Evolutionary conservation across 2,888 invertebrate genomes (phyloP).

Genomic region (Mycalesis mineus): DNA sequence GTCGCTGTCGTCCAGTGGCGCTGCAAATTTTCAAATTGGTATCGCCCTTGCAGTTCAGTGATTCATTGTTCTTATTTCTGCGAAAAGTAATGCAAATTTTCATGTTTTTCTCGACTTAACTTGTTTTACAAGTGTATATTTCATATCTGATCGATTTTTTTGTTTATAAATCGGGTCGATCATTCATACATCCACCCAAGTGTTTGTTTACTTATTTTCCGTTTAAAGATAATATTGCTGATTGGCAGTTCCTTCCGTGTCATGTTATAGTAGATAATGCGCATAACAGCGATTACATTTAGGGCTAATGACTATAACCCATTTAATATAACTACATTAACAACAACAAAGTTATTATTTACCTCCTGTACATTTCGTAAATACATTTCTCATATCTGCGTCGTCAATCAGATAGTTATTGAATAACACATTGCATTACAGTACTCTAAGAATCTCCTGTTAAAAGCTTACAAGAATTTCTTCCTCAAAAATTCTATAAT

Average conservation of each 20-base stretch:
- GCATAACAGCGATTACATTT: neutral
- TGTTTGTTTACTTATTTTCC: slow-evolving; percentile 65
- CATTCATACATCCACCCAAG: slow-evolving; percentile 44
- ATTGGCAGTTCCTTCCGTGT: slow-evolving; percentile 23
- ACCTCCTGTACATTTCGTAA: neutral
- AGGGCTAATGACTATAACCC: neutral
- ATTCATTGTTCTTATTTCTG: slow-evolving; percentile 69
- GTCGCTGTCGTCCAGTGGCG: slow-evolving; percentile 27
- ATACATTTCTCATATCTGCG: neutral
- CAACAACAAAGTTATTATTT: neutral
- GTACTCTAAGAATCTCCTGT: neutral
- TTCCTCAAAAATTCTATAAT: neutral
- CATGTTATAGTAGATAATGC: slow-evolving; percentile 5
- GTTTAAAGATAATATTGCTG: slow-evolving; percentile 19
- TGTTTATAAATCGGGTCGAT: slow-evolving; percentile 31
- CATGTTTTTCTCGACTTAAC: slow-evolving; percentile 27
- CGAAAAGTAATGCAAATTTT: slow-evolving; percentile 49
- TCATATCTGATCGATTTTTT: slow-evolving; percentile 7
- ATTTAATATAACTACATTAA: neutral
- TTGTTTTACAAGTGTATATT: slow-evolving; percentile 2
- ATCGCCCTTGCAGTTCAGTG: slow-evolving; percentile 50
- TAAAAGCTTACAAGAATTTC: neutral
- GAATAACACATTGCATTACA: neutral
- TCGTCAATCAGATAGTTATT: neutral
- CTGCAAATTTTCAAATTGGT: slow-evolving; percentile 43